Evolutionary conservation across 1,140 invertebrate species (phyloP), one percentile per base, ranked within the genome.

Genomic region (Diabrotica undecimpunctata): DNA sequence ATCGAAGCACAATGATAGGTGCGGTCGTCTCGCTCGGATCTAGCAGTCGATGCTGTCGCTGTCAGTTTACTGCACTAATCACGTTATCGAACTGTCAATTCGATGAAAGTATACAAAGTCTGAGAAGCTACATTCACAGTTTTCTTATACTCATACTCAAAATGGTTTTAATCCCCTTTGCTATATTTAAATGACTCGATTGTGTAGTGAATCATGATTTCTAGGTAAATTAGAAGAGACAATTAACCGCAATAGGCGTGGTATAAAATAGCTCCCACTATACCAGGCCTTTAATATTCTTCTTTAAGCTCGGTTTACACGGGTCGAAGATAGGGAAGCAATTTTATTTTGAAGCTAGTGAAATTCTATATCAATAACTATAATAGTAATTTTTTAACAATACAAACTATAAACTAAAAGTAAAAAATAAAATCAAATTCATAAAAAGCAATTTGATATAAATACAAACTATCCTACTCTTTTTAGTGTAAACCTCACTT

Each of bases 1-100:
- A 25, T 55, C 54, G 35, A 14, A 55, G 54, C 35, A 55, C 54
- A 55, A 55, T 25, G 54, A 55, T 55, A 55, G 54, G 54, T 55
- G 54, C 54, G 54, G 54, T 55, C 54, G 54, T 55, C 13, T 55
- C 54, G 54, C 35, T 55, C 41, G 41, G 41, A 46, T 46, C 41
- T 6, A 46, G 41, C 41, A 46, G 41, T 46, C 41, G 41, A 46
- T 46, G 41, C n/a, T 46, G n/a, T 46, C 41, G 41, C 41, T 46
- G 41, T 46, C 41, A 46, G 8, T 46, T 46, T 46, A 46, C 41
- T 46, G 8, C 41, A 46, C 41, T 46, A 46, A 46, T 46, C 41
- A 46, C 8, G n/a, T n/a, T 10, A 46, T 46, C 41, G 41, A 46
- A 6, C 41, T 46, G 41, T 46, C 41, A 46, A 6, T 46, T 46